These are phyloP conservation scores for Cybosia mesomella DNA, from an alignment of 2,888 invertebrate genomes.

Conservation along the genomic window DNA sequence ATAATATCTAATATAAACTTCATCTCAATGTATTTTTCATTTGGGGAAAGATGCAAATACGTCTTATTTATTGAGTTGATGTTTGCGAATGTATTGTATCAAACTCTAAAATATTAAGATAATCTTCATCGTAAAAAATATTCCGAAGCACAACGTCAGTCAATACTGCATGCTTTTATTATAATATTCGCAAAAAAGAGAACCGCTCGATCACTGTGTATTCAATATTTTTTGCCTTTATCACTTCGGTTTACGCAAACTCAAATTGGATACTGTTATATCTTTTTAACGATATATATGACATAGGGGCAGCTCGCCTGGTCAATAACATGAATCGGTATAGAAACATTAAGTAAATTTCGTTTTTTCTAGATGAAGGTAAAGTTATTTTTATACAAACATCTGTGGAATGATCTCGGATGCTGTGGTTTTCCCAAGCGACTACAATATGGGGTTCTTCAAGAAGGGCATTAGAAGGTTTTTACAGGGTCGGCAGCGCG, in stretches of 20 bases:
- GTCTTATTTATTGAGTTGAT: background rate
- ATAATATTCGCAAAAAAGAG: slow-evolving; percentile 16
- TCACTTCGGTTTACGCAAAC: slow-evolving; percentile 57
- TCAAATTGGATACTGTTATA: slow-evolving; percentile 48
- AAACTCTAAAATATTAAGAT: background rate
- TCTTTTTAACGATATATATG: slow-evolving; percentile 45
- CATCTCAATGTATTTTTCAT: too few species aligned
- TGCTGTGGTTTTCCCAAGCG: too few species aligned
- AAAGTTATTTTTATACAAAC: background rate
- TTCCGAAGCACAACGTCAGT: background rate
- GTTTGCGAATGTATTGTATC: background rate
- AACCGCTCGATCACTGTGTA: slow-evolving; percentile 14
- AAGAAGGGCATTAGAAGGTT: too few species aligned
- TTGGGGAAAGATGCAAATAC: too few species aligned
- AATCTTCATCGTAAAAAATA: background rate
- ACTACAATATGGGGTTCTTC: too few species aligned
- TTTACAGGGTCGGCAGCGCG: too few species aligned
- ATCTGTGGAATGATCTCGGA: too few species aligned
- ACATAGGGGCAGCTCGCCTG: slow-evolving; percentile 33
- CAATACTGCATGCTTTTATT: background rate
- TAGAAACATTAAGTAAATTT: slow-evolving; percentile 12
- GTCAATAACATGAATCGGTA: slow-evolving; percentile 31
- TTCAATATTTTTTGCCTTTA: slow-evolving; percentile 53
- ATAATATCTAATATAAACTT: too few species aligned
- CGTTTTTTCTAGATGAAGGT: slow-evolving; percentile 11